Conservation (phyloP, 2,113 vertebrate species). For the Notarius quadriscutis region DNA sequence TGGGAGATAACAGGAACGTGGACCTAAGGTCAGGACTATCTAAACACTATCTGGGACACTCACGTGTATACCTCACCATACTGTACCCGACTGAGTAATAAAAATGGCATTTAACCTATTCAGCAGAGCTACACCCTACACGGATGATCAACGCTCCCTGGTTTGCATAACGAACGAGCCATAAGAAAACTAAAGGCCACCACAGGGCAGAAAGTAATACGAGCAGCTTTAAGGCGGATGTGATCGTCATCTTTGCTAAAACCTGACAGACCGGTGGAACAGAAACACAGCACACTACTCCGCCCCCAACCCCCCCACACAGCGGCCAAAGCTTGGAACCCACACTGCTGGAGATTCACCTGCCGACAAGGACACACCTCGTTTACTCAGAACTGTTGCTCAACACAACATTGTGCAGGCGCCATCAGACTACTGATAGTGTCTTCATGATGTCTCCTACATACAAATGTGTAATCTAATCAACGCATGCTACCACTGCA, state of each 20-base stretch:
- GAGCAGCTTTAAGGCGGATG: slow-evolving; percentile 30
- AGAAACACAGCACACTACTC: slow-evolving; percentile 30
- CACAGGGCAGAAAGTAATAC: slow-evolving; percentile 22
- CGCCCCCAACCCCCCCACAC: slow-evolving; percentile 33
- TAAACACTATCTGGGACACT: background rate
- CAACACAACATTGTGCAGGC: background rate
- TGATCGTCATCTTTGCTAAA: slow-evolving; percentile 40
- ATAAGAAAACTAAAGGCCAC: background rate
- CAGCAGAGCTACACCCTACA: slow-evolving; percentile 6
- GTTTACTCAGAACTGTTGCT: slow-evolving; percentile 11
- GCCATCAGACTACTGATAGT: background rate
- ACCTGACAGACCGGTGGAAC: slow-evolving; percentile 64
- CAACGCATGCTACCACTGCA: too few species aligned
- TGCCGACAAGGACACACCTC: slow-evolving; percentile 38
- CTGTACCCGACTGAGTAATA: background rate
- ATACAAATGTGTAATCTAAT: background rate
- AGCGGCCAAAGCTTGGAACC: background rate
- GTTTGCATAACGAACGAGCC: slow-evolving; percentile 39
- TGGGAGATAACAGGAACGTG: background rate
- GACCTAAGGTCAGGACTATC: background rate
- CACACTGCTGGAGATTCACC: slow-evolving; percentile 31
- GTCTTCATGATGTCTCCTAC: background rate
- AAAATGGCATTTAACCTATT: background rate
- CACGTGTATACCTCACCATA: background rate
- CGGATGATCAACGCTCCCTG: background rate